Base-by-base conservation (phyloP, 2,888 invertebrate species). In the Zaprionus obscuricornis region DNA sequence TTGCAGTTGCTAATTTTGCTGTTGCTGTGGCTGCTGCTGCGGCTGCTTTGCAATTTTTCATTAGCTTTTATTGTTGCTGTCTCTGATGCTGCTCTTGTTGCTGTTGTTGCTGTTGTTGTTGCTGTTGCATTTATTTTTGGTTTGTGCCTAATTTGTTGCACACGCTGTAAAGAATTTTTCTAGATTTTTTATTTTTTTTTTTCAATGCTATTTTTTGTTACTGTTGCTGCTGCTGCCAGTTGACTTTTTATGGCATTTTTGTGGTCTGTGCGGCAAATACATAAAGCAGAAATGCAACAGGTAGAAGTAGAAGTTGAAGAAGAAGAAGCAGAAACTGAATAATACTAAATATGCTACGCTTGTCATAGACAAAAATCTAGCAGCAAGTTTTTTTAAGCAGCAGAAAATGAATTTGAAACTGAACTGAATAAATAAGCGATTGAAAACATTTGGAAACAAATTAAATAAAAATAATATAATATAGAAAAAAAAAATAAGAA, bases 121-220 rank as follows among this genome's bases (percentile, higher is more conserved):
- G 29, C 13, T 29, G n/a, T 70, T 62, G 70, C 60, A 65, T 69
- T 69, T 60, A 54, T 66, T 60, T 69, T 69, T 69, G 70, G 71
- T 62, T 66, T 70, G 70, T 70, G 70, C 70, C 70, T 70, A 70
- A 70, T 70, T 70, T 70, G 70, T 70, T 70, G 70, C 70, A 70
- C 70, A 70, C 70, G 66, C 47, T 54, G 51, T 45, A 5, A 14
- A 11, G 14, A 34, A 34, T 14, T 34, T 34, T 33, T 8, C 3
- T 5, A 6, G 27, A 14, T 33, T 34, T 11, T 13, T 29, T 54
- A 66, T 52, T 52, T 55, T 56, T 68, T 54, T 14, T 37, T 37
- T 55, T 43, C 37, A 40, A 31, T 49, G 49, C 33, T 50, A 43
- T 55, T 46, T 26, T 49, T 34, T 33, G 33, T 46, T 54, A 46